phyloP scores from a whole-genome alignment of 2,113 vertebrate genomes.

The Myotis davidii region DNA sequence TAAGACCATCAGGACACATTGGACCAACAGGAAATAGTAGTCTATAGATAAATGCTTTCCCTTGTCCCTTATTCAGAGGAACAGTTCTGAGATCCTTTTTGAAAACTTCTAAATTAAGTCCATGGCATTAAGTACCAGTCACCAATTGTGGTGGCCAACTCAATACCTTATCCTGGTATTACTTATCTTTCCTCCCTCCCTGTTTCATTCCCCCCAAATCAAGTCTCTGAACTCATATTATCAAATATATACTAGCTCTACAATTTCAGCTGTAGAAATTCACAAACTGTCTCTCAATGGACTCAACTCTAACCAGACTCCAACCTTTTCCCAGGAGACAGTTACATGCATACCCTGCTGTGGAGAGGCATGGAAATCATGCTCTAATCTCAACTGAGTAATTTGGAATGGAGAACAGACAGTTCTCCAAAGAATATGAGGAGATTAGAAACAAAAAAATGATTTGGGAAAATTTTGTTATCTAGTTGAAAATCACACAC shows the following conservation, averaged over 20 bases:
- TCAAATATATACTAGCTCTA: not conserved
- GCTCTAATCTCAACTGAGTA: not conserved
- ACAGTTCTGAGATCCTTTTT: not conserved
- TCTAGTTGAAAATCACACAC: not conserved
- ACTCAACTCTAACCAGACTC: not conserved
- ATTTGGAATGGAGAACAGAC: not conserved
- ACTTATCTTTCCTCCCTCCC: not conserved
- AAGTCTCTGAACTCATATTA: not conserved
- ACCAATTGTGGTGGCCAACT: not conserved
- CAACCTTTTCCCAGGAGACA: not conserved
- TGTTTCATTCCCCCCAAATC: not conserved
- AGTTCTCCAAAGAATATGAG: not conserved
- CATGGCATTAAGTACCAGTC: not conserved
- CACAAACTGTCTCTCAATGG: not conserved
- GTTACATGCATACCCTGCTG: too few relatives aligned
- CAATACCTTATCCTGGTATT: not conserved
- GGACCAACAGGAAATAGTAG: not conserved
- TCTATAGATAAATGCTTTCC: not conserved
- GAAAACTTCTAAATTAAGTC: slow-evolving; percentile 14
- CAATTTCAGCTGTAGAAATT: not conserved
- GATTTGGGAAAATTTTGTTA: not conserved
- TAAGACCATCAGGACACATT: not conserved
- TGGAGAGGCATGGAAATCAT: not conserved
- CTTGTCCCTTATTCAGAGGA: not conserved
- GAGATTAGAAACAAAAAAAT: not conserved